Conservation (phyloP, 2,888 invertebrate genomes). For the Rotaria socialis region DNA sequence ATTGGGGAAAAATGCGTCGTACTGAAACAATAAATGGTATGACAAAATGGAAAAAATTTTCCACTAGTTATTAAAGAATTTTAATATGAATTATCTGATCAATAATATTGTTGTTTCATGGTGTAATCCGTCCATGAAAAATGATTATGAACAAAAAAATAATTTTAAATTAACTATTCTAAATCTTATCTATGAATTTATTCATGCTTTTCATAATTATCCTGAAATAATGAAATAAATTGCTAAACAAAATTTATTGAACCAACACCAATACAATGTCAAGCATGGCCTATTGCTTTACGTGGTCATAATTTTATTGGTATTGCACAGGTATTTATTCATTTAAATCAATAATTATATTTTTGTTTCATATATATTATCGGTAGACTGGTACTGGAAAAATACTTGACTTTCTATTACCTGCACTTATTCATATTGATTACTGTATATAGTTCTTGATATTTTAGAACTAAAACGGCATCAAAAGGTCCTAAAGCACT, state of each 20-base stretch:
- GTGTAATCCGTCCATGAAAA: slow-evolving; percentile 46
- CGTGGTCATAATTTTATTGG: slow-evolving; percentile 88
- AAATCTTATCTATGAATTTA: slow-evolving; percentile 75
- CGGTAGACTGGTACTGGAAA: slow-evolving; percentile 69
- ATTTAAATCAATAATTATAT: background rate
- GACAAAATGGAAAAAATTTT: slow-evolving; percentile 57
- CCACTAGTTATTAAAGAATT: slow-evolving; percentile 74
- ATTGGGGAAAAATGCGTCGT: slow-evolving; percentile 40
- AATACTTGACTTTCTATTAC: slow-evolving; percentile 84
- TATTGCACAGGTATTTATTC: slow-evolving; percentile 71
- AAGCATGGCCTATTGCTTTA: slow-evolving; percentile 87
- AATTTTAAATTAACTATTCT: slow-evolving; percentile 62
- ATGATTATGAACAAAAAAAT: slow-evolving; percentile 48
- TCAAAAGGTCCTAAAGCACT: slow-evolving; percentile 69
- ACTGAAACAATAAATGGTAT: slow-evolving; percentile 36
- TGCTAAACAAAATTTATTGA: slow-evolving; percentile 72
- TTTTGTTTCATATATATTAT: slow-evolving; percentile 48
- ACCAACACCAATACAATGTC: slow-evolving; percentile 80
- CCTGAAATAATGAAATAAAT: slow-evolving; percentile 80
- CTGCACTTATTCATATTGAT: slow-evolving; percentile 81
- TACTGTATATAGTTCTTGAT: slow-evolving; percentile 63
- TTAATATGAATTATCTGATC: slow-evolving; percentile 71
- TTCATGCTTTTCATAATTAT: slow-evolving; percentile 74
- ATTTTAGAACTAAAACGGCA: background rate
- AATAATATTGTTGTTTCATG: slow-evolving; percentile 67